Percentiles rank a stretch among this genome's conserved stretches.
phyloP scores from a whole-genome alignment of 2,888 invertebrate species.

The Xanthia icteritia region DNA sequence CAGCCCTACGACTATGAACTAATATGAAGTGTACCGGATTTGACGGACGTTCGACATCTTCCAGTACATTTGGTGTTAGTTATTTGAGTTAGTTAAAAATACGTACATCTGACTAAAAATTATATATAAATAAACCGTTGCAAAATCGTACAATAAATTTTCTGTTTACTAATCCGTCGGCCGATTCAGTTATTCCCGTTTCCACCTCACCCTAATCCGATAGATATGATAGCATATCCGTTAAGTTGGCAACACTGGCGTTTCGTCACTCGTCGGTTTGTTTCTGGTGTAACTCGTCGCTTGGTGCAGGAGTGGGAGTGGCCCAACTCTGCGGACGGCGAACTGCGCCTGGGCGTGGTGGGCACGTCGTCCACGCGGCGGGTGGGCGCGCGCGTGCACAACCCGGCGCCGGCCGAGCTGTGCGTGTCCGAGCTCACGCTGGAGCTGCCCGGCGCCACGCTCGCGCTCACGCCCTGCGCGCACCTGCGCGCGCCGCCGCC shows the following conservation, averaged over 20 bases:
- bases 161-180: neutral
- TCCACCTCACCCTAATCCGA: neutral
- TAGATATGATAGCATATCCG: neutral
- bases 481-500: constrained; percentile 58
- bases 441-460: constrained; percentile 69
- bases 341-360: constrained; percentile 92
- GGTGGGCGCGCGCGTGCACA: constrained; percentile 89
- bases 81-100: neutral
- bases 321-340: constrained; percentile 72
- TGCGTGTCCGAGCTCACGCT: constrained; percentile 71
- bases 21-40: neutral
- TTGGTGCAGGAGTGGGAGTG: constrained; percentile 82
- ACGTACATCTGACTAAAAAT: neutral
- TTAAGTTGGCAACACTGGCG: neutral
- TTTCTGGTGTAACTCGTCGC: neutral
- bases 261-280: neutral
- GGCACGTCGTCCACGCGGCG: constrained; percentile 92
- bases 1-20: neutral
- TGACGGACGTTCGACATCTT: neutral
- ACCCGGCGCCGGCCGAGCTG: constrained; percentile 76
- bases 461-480: constrained; percentile 61
- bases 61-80: neutral
- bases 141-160: neutral
- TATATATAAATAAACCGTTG: neutral
- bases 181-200: neutral